A percentile compares a stretch with the other conserved stretches of the same genome.
These are phyloP conservation scores for Papilio dardanus DNA, from an alignment of 1,140 invertebrate species.

Conservation along the genomic window DNA sequence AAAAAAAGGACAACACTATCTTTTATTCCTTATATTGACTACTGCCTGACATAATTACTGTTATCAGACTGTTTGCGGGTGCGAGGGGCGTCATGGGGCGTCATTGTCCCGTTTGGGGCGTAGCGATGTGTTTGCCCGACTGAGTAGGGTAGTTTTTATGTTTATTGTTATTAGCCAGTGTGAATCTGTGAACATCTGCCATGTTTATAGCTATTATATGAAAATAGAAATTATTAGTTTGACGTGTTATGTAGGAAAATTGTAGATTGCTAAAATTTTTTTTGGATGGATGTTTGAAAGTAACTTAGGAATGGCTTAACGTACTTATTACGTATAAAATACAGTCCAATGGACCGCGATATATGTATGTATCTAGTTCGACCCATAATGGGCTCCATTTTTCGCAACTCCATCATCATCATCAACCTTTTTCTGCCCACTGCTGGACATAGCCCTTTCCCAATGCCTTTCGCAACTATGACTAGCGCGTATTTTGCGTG, in stretches of 20 bases:
- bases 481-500: too few species aligned
- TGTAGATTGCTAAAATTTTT: neutral
- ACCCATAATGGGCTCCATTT: too few species aligned
- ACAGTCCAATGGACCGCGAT: too few species aligned
- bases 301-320: too few species aligned
- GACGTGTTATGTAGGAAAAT: neutral
- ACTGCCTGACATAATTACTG: slow-evolving; percentile 38
- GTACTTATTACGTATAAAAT: too few species aligned
- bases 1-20: too few species aligned
- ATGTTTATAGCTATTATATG: slow-evolving; percentile 31
- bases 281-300: too few species aligned
- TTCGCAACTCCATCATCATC: too few species aligned
- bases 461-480: too few species aligned
- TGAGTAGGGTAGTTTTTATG: slow-evolving; percentile 10
- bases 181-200: slow-evolving; percentile 40
- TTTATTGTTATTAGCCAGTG: slow-evolving; percentile 41
- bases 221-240: neutral
- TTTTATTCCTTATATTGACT: slow-evolving; percentile 16
- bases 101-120: slow-evolving; percentile 25
- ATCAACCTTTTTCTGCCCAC: too few species aligned
- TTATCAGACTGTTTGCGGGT: slow-evolving; percentile 39
- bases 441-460: too few species aligned
- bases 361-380: too few species aligned
- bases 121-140: slow-evolving; percentile 36
- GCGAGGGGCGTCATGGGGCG: slow-evolving; percentile 37